A percentile compares a stretch with the other conserved stretches of the same genome.
phyloP scores from a whole-genome alignment of 2,888 invertebrate genomes.

The Clivina fossor region DNA sequence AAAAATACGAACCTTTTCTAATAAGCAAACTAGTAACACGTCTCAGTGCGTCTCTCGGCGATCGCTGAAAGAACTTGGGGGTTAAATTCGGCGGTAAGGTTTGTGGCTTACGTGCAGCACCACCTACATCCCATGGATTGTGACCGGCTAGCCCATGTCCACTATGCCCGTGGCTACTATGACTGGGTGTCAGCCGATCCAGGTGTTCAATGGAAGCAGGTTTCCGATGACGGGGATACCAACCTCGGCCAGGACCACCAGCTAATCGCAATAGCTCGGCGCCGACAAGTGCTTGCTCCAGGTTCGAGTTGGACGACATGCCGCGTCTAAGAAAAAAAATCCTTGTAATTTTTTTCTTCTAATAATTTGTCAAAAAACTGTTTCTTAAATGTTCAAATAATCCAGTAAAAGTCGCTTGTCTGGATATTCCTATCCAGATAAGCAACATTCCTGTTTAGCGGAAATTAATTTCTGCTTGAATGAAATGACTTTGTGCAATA shows the following conservation, averaged over 20 bases:
- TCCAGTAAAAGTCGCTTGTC: conserved; percentile 52
- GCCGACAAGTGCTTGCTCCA: conserved; percentile 54
- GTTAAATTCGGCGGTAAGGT: conserved; percentile 87
- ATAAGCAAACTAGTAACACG: conserved; percentile 88
- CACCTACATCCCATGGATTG: conserved; percentile 60
- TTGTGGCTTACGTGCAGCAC: conserved; percentile 75
- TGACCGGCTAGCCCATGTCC: too few relatives aligned
- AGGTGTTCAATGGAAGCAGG: conserved; percentile 85
- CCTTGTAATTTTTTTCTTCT: conserved; percentile 19
- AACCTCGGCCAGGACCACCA: conserved; percentile 81
- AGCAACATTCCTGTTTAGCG: too few relatives aligned
- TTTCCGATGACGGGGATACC: conserved; percentile 78
- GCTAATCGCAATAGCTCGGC: conserved; percentile 78
- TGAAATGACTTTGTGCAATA: too few relatives aligned
- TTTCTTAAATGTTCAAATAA: conserved; percentile 49
- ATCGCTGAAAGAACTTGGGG: conserved; percentile 87
- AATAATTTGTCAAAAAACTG: conserved; percentile 48
- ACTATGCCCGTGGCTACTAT: conserved; percentile 47
- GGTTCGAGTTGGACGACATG: conserved; percentile 30
- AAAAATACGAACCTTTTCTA: conserved; percentile 64
- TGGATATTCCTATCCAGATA: conserved; percentile 43
- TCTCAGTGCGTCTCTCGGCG: conserved; percentile 81
- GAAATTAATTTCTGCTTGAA: too few relatives aligned
- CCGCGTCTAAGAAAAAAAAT: conserved; percentile 12
- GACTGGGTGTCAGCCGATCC: conserved; percentile 66